phyloP scores from a whole-genome alignment of 2,888 invertebrate species.

The Drosophila peninsularis region DNA sequence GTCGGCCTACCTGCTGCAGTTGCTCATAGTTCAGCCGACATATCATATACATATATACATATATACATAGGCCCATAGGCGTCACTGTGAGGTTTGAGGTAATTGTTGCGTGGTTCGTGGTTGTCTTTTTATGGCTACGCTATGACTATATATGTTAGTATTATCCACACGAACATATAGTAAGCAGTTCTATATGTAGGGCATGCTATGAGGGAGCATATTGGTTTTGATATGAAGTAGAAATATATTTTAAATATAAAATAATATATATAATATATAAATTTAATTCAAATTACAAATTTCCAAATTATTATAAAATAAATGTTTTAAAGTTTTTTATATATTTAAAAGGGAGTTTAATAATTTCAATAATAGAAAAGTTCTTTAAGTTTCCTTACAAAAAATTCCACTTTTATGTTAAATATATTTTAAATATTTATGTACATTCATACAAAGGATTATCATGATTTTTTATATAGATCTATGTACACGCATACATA shows the following conservation, averaged over 20 bases:
- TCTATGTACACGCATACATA: slow-evolving; percentile 21
- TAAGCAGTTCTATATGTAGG: neutral
- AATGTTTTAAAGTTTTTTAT: no score
- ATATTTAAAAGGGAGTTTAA: no score
- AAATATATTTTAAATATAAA: neutral
- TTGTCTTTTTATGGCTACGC: slow-evolving; percentile 22
- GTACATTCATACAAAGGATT: neutral
- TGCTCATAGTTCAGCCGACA: neutral
- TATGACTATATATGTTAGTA: slow-evolving; percentile 1
- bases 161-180: neutral
- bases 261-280: neutral
- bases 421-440: slow-evolving; percentile 22
- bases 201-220: neutral
- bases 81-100: slow-evolving; percentile 14
- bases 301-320: neutral
- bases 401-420: slow-evolving; percentile 10
- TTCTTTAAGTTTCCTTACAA: neutral
- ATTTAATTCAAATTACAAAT: neutral
- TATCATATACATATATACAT: neutral
- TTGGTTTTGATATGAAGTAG: neutral
- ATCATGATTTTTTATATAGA: slow-evolving; percentile 7
- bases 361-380: no score
- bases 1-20: slow-evolving; percentile 11
- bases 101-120: slow-evolving; percentile 39
- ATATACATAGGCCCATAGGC: slow-evolving; percentile 4